Percentiles rank a stretch among this genome's conserved stretches.
These are phyloP conservation scores for Bothrops alternatus DNA, from an alignment of 2,797 vertebrate genomes.

Conservation along the genomic window DNA sequence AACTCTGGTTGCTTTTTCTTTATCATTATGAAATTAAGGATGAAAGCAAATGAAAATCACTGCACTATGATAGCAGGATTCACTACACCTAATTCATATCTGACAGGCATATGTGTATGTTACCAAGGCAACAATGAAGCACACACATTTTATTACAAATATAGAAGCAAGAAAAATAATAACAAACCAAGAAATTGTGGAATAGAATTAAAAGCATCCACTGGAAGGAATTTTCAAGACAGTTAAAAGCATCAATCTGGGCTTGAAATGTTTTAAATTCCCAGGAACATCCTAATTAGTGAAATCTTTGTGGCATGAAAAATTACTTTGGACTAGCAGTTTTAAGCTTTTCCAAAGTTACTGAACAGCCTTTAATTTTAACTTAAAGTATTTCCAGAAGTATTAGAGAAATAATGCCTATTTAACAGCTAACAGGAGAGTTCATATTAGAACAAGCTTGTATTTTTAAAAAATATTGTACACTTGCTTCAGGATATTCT, in stretches of 20 bases:
- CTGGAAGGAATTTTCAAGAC: background rate
- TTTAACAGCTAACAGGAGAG: background rate
- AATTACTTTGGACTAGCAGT: too few relatives aligned
- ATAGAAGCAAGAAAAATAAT: background rate
- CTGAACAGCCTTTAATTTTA: background rate
- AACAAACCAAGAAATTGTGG: background rate
- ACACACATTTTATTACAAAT: background rate
- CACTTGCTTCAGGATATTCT: background rate
- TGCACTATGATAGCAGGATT: background rate
- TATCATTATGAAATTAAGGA: background rate
- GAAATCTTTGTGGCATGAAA: background rate
- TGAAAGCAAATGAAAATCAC: background rate
- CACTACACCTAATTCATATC: background rate
- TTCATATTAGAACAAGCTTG: background rate
- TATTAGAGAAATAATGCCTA: too few relatives aligned
- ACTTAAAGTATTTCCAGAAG: background rate
- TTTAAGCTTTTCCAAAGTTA: background rate
- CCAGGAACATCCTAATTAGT: too few relatives aligned
- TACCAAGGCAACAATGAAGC: conserved; percentile 2
- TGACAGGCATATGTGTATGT: background rate
- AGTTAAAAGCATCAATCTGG: background rate
- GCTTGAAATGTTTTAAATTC: background rate
- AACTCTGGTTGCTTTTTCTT: background rate
- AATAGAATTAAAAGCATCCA: background rate
- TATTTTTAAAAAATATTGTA: background rate